Base-by-base conservation (phyloP, 1,140 invertebrate species). In the Drosophila bifasciata region DNA sequence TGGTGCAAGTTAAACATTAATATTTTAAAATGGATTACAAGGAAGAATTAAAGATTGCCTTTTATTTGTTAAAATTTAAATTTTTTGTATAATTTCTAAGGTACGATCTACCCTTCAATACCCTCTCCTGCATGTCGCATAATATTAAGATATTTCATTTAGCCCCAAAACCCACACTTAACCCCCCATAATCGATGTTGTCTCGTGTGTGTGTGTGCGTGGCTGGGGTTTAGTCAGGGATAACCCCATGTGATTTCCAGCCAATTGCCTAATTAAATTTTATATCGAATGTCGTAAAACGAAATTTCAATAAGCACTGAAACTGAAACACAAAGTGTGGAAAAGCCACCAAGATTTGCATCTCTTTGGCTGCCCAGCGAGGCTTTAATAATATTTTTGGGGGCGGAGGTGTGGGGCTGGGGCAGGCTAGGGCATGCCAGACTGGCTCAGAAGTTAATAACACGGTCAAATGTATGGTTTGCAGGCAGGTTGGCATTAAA, bases 221-320 rank as follows among this genome's bases (percentile, higher is more conserved):
- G n/a, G n/a, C n/a, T n/a, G n/a, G n/a, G n/a, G n/a, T n/a, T n/a
- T n/a, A n/a, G n/a, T n/a, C n/a, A n/a, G n/a, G n/a, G n/a, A n/a
- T n/a, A n/a, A n/a, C n/a, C 62, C 62, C 56, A 69, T 80, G 76
- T 72, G 53, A 44, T 71, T 76, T 71, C 58, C 62, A 63, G 61
- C 61, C 79, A 85, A 86, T 78, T 81, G 81, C 83, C 74, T 75
- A 88, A 86, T 86, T 86, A 86, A 78, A 86, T 86, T 88, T 86
- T 81, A 86, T 78, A 88, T 75, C 74, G 73, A 86, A 81, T 68
- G 80, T 81, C 78, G 78, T 86, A 88, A 88, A 88, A 76, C 52
- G 64, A 78, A 78, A 83, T 78, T 83, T 78, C 83, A 88, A 88
- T 86, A 88, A 83, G 68, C 68, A 81, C 17, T 41, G 44, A 41